phyloP scores from a whole-genome alignment of 2,888 invertebrate genomes.

The Drosophila stalkeri region DNA sequence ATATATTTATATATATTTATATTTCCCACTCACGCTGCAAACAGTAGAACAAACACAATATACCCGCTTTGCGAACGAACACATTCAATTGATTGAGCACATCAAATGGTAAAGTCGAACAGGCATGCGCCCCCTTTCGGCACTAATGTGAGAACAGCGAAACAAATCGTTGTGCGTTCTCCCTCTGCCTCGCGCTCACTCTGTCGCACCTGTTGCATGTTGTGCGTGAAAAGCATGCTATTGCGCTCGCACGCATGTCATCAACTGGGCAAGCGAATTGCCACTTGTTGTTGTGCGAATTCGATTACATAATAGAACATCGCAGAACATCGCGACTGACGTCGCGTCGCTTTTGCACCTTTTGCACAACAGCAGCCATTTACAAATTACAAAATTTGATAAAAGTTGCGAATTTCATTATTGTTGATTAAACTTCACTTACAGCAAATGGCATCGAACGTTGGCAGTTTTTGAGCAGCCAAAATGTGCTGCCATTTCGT shows the following conservation, averaged over 20 bases:
- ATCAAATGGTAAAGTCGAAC: slow-evolving; percentile 11
- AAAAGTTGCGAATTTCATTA: background rate
- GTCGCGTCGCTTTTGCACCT: slow-evolving; percentile 3
- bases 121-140: slow-evolving; percentile 37
- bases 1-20: background rate
- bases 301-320: slow-evolving; percentile 62
- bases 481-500: slow-evolving; percentile 64
- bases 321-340: slow-evolving; percentile 18
- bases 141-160: slow-evolving; percentile 17
- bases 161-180: slow-evolving; percentile 9
- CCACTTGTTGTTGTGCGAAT: slow-evolving; percentile 37
- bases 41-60: background rate
- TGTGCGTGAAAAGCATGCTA: slow-evolving; percentile 8
- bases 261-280: background rate
- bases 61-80: background rate
- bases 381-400: background rate
- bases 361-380: background rate
- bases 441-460: slow-evolving; percentile 61
- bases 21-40: background rate
- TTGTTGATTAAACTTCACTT: slow-evolving; percentile 26
- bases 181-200: slow-evolving; percentile 9
- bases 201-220: slow-evolving; percentile 29
- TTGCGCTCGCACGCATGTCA: slow-evolving; percentile 35
- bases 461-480: slow-evolving; percentile 67
- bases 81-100: background rate